These are phyloP conservation scores for Odontomachus brunneus DNA, from an alignment of 1,140 invertebrate species.

Conservation along the genomic window DNA sequence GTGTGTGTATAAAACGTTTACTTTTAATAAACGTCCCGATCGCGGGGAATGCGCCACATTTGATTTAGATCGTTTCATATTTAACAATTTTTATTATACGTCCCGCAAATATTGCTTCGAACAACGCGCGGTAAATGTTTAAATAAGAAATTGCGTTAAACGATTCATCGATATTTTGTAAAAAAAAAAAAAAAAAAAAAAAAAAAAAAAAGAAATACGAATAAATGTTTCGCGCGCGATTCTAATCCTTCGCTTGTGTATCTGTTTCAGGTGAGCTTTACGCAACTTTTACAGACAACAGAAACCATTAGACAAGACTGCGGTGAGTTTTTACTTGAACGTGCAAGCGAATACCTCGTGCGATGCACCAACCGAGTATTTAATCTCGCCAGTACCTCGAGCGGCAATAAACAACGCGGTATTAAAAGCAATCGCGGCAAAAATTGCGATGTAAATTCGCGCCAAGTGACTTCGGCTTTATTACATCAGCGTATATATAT, in stretches of 20 bases:
- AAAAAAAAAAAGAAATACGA: too few relatives aligned
- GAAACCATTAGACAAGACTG: neutral
- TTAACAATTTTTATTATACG: too few relatives aligned
- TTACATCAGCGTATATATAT: neutral
- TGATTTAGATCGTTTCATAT: too few relatives aligned
- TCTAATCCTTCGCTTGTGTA: neutral
- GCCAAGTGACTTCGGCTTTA: neutral
- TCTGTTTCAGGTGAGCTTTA: slow-evolving; percentile 47
- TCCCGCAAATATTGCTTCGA: too few relatives aligned
- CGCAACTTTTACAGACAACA: slow-evolving; percentile 3
- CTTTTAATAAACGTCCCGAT: too few relatives aligned
- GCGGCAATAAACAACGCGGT: neutral
- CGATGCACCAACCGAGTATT: neutral
- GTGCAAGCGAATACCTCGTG: too few relatives aligned
- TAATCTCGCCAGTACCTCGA: neutral
- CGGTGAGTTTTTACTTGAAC: slow-evolving; percentile 12
- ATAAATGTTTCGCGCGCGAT: neutral
- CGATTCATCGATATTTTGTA: neutral
- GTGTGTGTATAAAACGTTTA: too few relatives aligned
- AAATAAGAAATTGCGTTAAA: too few relatives aligned
- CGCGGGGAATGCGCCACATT: too few relatives aligned
- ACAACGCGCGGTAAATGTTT: too few relatives aligned
- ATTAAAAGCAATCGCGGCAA: neutral
- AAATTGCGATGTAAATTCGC: neutral
- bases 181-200: too few relatives aligned